Conservation (phyloP, 2,113 vertebrate species). For the Lathamus discolor region DNA sequence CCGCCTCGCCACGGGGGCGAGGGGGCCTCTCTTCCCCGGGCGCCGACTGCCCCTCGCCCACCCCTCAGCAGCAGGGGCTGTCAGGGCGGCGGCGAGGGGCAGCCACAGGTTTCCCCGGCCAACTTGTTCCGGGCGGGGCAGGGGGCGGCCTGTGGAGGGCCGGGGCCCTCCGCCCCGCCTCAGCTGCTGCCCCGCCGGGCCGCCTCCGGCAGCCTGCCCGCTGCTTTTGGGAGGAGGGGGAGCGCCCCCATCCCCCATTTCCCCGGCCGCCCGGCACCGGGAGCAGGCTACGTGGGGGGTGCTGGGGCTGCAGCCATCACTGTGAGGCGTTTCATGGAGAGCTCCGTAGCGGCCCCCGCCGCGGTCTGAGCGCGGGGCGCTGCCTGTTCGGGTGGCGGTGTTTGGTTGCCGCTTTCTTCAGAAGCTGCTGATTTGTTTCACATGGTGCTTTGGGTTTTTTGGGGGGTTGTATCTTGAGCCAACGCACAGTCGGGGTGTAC, state of each 20-base stretch:
- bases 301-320: background rate
- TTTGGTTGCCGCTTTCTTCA: background rate
- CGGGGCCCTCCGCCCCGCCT: background rate
- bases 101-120: conserved; percentile 30
- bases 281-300: background rate
- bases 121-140: conserved; percentile 8
- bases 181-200: background rate
- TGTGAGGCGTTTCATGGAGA: background rate
- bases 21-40: background rate
- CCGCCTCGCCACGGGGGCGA: background rate
- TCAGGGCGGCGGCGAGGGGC: background rate
- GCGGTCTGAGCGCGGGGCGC: background rate
- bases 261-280: background rate
- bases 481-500: fast-evolving
- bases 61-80: background rate
- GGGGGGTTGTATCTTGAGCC: background rate
- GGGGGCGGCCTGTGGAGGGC: background rate
- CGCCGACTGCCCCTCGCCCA: background rate
- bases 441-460: background rate
- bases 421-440: background rate
- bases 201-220: background rate
- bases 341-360: background rate
- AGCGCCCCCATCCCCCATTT: background rate
- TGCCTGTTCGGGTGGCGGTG: background rate
- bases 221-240: background rate